Conservation (phyloP, 2,888 invertebrate genomes). For the Dorcus hopei region DNA sequence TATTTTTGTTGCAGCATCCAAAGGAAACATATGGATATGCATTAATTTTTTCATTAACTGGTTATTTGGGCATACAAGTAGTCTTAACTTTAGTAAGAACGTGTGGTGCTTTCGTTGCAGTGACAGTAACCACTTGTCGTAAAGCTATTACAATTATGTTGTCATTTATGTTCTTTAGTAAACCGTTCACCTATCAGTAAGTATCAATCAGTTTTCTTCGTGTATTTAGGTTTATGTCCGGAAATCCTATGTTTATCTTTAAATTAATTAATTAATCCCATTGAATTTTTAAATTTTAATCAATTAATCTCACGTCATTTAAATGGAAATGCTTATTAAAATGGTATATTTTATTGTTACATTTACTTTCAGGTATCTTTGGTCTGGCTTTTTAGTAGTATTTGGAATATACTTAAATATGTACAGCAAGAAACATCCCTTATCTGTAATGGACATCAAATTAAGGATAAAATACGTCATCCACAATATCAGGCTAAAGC, state of each 20-base stretch:
- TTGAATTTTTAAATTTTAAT: not conserved
- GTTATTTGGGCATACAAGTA: slow-evolving; percentile 91
- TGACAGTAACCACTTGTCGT: slow-evolving; percentile 86
- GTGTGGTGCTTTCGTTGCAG: slow-evolving; percentile 89
- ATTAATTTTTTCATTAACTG: slow-evolving; percentile 80
- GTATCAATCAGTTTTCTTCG: slow-evolving; percentile 40
- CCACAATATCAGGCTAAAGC: slow-evolving; percentile 49
- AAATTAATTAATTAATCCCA: not conserved
- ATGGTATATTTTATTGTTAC: not conserved
- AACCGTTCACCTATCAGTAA: slow-evolving; percentile 80
- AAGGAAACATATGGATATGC: slow-evolving; percentile 79
- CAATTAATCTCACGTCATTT: too few relatives aligned
- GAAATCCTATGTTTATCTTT: not conserved
- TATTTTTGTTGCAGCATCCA: slow-evolving; percentile 56
- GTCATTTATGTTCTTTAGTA: slow-evolving; percentile 90
- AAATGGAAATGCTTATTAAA: too few relatives aligned
- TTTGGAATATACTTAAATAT: slow-evolving; percentile 93
- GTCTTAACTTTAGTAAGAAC: slow-evolving; percentile 86
- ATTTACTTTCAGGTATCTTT: slow-evolving; percentile 69
- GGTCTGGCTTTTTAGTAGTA: slow-evolving; percentile 86
- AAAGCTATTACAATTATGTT: slow-evolving; percentile 91
- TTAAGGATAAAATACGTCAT: slow-evolving; percentile 33
- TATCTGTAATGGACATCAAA: slow-evolving; percentile 40
- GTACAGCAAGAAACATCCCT: slow-evolving; percentile 71
- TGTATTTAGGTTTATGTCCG: not conserved